Evolutionary conservation across 2,113 vertebrate genomes (phyloP), one percentile per base, ranked within the genome.

Genomic region (Nerophis ophidion): DNA sequence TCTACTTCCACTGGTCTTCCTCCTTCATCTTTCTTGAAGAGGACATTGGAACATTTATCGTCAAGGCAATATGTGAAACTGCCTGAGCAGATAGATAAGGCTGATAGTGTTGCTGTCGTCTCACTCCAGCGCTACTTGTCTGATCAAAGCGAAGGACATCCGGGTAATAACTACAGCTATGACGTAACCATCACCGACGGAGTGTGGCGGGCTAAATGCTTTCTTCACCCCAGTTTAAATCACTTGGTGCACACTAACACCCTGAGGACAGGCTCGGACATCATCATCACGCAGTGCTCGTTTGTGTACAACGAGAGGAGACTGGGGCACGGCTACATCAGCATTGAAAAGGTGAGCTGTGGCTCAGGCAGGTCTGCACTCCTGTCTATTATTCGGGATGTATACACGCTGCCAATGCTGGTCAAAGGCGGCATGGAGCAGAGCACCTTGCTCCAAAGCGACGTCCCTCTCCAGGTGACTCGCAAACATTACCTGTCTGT

Each of bases 401-500:
- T 61, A 19, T 36, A 64, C 0, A 64, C 62, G 4, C 51, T 90
- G 40, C 80, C 81, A 19, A 57, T 75, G 54, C 77, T 88, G 84
- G 65, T 73, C 7, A 79, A 45, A 34, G 72, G 14, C 2, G 68
- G 12, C 2, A 49, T 50, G 45, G 76, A 82, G 61, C 68, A 67
- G 40, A 82, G 68, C 5, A 11, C 19, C 34, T 42, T 63, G 0
- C 65, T 79, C 47, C 81, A 68, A 0, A 65, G 63, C 0, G 83
- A 83, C 15, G 69, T 47, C 1, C 93, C 93, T 0, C 86, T 95
- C 9, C 84, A 81, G 46, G 79, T 88, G 0, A 70, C 65, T 45
- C 86, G 65, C 42, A 91, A 85, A 49, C 93, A 93, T 73, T 97
- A 94, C 76, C 81, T 98, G 42, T 72, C 92, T 0, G 82, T 97